Conservation (phyloP, 1,140 invertebrate species). For the Aphaenogaster floridana region DNA sequence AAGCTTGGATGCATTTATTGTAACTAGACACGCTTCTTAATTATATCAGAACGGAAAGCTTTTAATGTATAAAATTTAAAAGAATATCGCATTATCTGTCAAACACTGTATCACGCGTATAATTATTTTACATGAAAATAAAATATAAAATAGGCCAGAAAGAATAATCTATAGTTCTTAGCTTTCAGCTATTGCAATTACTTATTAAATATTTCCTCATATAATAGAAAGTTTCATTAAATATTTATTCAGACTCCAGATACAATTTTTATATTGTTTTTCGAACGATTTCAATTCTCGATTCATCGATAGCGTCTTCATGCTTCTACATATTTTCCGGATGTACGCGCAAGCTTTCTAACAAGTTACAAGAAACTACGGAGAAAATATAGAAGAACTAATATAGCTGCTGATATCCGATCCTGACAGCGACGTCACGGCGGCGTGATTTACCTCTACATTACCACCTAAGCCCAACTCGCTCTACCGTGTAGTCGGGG, state of each 20-base stretch:
- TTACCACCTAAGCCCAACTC: conserved; percentile 68
- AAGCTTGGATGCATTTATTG: background rate
- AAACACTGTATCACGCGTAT: conserved; percentile 1
- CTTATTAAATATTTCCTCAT: background rate
- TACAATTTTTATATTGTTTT: background rate
- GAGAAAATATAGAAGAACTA: conserved; percentile 13
- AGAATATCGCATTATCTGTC: background rate
- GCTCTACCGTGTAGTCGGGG: conserved; percentile 21
- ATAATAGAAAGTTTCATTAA: background rate
- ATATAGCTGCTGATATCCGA: conserved; percentile 63
- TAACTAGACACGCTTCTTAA: conserved; percentile 30
- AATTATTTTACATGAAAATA: background rate
- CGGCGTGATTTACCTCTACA: conserved; percentile 72
- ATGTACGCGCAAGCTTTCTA: background rate
- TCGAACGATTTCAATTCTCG: background rate
- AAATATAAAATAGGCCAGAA: background rate
- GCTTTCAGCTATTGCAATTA: background rate
- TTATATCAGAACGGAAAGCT: conserved; percentile 29
- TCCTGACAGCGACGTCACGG: conserved; percentile 48
- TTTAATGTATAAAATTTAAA: conserved; percentile 19
- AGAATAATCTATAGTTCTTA: background rate
- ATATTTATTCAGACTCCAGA: background rate
- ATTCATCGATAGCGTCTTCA: background rate
- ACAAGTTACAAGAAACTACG: background rate
- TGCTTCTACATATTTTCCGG: background rate